These are phyloP conservation scores for Taxidea taxus DNA, from an alignment of 2,113 vertebrate genomes.

Conservation along the genomic window DNA sequence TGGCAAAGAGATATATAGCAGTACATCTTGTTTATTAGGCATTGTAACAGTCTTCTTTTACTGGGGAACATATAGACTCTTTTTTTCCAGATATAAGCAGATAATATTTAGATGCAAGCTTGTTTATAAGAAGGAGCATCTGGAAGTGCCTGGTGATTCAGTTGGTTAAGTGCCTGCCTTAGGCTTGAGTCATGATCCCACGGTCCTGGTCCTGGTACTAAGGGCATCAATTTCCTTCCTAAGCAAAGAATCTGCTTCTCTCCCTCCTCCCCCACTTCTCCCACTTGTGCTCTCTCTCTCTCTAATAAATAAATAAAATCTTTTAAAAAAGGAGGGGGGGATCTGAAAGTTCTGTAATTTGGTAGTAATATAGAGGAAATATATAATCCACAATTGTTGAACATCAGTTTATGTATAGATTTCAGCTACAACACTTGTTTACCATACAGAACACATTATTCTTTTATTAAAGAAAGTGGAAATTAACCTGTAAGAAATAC, in stretches of 20 bases:
- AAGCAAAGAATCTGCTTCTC: background rate
- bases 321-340: background rate
- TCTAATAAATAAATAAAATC: background rate
- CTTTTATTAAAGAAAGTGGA: background rate
- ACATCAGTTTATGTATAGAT: background rate
- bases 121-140: conserved; percentile 27
- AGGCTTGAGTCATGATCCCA: background rate
- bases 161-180: background rate
- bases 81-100: background rate
- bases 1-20: background rate
- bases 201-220: background rate
- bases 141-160: background rate
- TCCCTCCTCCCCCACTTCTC: background rate
- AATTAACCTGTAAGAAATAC: conserved; percentile 20
- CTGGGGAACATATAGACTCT: background rate
- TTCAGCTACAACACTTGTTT: background rate
- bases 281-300: background rate
- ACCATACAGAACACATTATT: background rate
- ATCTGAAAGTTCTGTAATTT: conserved; percentile 27
- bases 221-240: background rate
- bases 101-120: conserved; percentile 9
- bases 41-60: background rate
- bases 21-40: background rate
- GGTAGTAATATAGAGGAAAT: conserved; percentile 1
- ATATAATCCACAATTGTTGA: background rate